These are phyloP conservation scores for Etheostoma nigrum DNA, from an alignment of 2,797 vertebrate genomes.

Conservation along the genomic window DNA sequence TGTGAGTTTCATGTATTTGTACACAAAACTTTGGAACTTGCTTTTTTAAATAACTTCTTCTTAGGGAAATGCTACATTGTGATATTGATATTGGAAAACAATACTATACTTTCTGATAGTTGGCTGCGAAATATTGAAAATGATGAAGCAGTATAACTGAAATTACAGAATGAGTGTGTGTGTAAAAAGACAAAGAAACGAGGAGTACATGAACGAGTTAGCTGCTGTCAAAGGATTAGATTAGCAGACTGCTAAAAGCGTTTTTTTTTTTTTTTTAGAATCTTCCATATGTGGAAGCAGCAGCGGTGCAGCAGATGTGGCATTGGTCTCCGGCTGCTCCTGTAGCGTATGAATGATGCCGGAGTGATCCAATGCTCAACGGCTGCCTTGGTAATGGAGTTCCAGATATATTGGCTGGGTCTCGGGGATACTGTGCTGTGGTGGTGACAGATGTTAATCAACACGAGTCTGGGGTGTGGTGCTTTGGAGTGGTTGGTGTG, in stretches of 20 bases:
- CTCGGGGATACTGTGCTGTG: slow-evolving; percentile 22
- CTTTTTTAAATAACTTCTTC: background rate
- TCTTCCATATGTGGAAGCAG: background rate
- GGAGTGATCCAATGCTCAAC: slow-evolving; percentile 38
- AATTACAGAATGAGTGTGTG: background rate
- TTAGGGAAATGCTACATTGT: background rate
- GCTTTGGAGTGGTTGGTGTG: slow-evolving; percentile 35
- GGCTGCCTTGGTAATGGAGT: slow-evolving; percentile 45
- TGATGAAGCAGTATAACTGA: background rate
- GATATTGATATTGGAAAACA: background rate
- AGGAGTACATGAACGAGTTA: background rate
- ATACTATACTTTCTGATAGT: background rate
- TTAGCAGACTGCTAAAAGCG: background rate
- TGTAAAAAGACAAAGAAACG: background rate
- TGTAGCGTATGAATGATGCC: slow-evolving; percentile 21
- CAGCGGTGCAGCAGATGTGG: slow-evolving; percentile 30
- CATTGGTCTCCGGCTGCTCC: slow-evolving; percentile 11
- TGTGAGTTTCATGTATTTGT: background rate
- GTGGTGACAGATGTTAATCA: slow-evolving; percentile 64
- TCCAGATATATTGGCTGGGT: slow-evolving; percentile 40
- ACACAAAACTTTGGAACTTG: background rate
- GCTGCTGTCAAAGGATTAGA: background rate
- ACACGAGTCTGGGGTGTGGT: slow-evolving; percentile 49
- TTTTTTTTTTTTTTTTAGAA: background rate
- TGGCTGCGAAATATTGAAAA: background rate